Conservation (phyloP, 2,888 invertebrate species). For the Tortrix viridana region DNA sequence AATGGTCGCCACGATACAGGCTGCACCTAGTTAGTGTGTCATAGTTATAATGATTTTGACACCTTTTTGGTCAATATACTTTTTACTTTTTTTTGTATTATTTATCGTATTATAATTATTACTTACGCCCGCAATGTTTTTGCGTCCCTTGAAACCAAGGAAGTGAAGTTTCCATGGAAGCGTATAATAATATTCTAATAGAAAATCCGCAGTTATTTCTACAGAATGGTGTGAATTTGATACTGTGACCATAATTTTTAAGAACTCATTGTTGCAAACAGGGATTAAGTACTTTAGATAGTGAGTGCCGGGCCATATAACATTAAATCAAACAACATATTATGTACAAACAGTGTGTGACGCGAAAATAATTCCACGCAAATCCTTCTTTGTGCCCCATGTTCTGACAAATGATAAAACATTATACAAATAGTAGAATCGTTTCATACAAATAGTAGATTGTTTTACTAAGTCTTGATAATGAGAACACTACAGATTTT, state of each 20-base stretch:
- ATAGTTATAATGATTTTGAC: too few relatives aligned
- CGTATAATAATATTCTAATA: too few relatives aligned
- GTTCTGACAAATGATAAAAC: slow-evolving; percentile 45
- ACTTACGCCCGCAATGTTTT: too few relatives aligned
- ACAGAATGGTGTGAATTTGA: slow-evolving; percentile 2
- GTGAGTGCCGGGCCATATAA: slow-evolving; percentile 7
- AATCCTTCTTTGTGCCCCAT: slow-evolving; percentile 22
- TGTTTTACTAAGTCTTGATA: slow-evolving; percentile 46
- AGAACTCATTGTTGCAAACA: slow-evolving; percentile 4
- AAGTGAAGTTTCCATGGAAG: not conserved
- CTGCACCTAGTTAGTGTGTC: too few relatives aligned
- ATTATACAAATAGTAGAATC: slow-evolving; percentile 48
- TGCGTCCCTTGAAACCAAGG: too few relatives aligned
- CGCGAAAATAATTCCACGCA: slow-evolving; percentile 29
- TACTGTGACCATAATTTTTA: slow-evolving; percentile 9
- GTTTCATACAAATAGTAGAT: slow-evolving; percentile 47
- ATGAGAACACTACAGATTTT: slow-evolving; percentile 18
- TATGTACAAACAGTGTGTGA: slow-evolving; percentile 23
- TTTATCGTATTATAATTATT: too few relatives aligned
- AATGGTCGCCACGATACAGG: too few relatives aligned
- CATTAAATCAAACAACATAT: slow-evolving; percentile 1
- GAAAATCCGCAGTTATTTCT: too few relatives aligned
- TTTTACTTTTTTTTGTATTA: too few relatives aligned
- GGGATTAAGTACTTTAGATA: slow-evolving; percentile 30
- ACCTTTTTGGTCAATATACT: too few relatives aligned